Evolutionary conservation across 2,888 invertebrate genomes (phyloP).

Genomic region (Euphydryas editha): DNA sequence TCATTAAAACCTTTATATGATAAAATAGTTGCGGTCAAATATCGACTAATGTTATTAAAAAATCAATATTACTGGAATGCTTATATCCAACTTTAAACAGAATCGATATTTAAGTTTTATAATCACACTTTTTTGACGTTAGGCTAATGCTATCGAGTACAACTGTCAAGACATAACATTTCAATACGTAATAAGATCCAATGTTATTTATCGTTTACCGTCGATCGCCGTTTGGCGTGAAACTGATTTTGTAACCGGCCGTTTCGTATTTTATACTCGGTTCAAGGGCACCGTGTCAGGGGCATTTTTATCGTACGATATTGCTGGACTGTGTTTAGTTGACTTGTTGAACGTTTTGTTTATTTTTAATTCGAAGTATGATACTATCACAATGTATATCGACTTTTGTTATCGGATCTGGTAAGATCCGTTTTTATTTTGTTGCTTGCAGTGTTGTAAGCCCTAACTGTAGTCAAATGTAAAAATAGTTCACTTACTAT

Average conservation of each 20-base stretch:
- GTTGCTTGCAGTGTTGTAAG: no score
- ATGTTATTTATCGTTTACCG: constrained; percentile 48
- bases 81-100: no score
- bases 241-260: constrained; percentile 59
- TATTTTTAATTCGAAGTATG: constrained; percentile 7
- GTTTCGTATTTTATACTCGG: constrained; percentile 47
- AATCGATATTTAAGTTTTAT: neutral
- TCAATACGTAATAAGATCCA: constrained; percentile 43
- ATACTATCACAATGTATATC: neutral
- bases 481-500: no score
- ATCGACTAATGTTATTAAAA: no score
- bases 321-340: constrained; percentile 11
- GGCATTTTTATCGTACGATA: constrained; percentile 33
- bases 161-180: neutral
- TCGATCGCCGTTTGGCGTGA: constrained; percentile 45
- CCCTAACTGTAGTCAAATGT: no score
- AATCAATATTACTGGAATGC: neutral
- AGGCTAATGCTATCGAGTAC: neutral
- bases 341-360: neutral
- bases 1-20: no score
- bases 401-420: no score
- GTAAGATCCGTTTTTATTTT: no score
- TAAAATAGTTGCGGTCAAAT: no score
- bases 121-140: neutral
- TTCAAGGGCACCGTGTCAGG: constrained; percentile 58